Percentiles rank a stretch among this genome's conserved stretches.
Conservation (phyloP, 2,797 vertebrate genomes). For the Myiotriccus ornatus region DNA sequence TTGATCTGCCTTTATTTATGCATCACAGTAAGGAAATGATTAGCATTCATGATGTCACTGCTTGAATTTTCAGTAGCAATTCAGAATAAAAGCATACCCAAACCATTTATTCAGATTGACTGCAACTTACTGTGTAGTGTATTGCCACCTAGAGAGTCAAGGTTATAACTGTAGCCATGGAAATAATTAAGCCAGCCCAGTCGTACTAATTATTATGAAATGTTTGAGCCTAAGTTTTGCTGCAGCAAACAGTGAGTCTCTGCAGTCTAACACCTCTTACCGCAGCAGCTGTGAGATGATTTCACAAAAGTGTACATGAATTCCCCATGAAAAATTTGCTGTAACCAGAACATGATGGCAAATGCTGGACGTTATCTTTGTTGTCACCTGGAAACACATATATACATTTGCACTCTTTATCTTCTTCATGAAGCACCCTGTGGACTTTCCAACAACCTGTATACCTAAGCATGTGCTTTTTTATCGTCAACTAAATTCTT, state of each 20-base stretch:
- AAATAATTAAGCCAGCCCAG: not conserved
- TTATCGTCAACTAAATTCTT: not conserved
- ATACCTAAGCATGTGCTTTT: not conserved
- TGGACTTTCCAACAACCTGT: not conserved
- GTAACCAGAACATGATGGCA: not conserved
- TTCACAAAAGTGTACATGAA: not conserved
- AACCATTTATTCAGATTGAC: not conserved
- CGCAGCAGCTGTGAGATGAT: not conserved
- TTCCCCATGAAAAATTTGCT: not conserved
- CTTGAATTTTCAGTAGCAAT: conserved; percentile 7
- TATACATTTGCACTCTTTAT: not conserved
- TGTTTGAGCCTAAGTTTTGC: not conserved
- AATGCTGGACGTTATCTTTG: not conserved
- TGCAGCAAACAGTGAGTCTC: not conserved
- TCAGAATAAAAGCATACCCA: not conserved
- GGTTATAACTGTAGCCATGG: not conserved
- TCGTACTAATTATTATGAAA: not conserved
- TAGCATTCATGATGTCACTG: conserved; percentile 66
- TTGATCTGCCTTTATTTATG: conserved; percentile 44
- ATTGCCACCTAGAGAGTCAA: conserved; percentile 3
- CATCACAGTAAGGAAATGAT: conserved; percentile 66
- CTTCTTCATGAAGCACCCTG: not conserved
- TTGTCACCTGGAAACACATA: not conserved
- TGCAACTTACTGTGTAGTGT: not conserved
- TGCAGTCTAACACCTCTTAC: not conserved